phyloP scores from a whole-genome alignment of 2,797 vertebrate species.

The Hippoglossus hippoglossus region DNA sequence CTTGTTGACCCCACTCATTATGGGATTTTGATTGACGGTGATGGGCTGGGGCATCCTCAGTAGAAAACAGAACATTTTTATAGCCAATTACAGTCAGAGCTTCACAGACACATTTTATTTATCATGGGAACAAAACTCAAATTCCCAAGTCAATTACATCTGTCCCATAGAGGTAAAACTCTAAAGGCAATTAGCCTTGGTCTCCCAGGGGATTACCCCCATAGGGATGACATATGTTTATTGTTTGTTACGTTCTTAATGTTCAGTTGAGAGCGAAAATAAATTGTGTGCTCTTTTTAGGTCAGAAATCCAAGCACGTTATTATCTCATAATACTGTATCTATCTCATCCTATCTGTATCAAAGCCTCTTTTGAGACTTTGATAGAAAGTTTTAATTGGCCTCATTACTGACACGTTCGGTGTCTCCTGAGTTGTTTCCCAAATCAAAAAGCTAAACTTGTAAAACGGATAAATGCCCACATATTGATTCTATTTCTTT shows the following conservation, averaged over 20 bases:
- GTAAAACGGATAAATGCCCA: constrained; percentile 41
- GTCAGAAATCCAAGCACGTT: constrained; percentile 38
- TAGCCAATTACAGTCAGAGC: constrained; percentile 54
- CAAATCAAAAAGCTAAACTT: constrained; percentile 43
- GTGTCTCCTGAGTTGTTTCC: constrained; percentile 43
- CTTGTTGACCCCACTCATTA: constrained; percentile 48
- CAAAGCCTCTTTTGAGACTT: constrained; percentile 49
- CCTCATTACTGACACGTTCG: constrained; percentile 49
- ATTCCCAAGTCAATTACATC: constrained; percentile 72
- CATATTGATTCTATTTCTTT: constrained; percentile 34
- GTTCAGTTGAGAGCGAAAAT: constrained; percentile 56
- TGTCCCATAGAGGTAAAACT: constrained; percentile 66
- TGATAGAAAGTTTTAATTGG: constrained; percentile 72
- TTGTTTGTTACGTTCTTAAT: constrained; percentile 65
- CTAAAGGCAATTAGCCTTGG: constrained; percentile 73
- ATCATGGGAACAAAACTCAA: constrained; percentile 47
- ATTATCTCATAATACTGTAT: constrained; percentile 35
- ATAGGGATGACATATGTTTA: constrained; percentile 80
- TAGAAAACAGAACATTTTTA: constrained; percentile 49
- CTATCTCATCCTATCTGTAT: constrained; percentile 23
- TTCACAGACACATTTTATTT: constrained; percentile 53
- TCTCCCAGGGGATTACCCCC: constrained; percentile 74
- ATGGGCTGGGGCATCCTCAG: constrained; percentile 34
- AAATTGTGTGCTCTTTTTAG: constrained; percentile 53
- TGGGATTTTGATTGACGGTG: constrained; percentile 54